Evolutionary conservation across 2,888 invertebrate species (phyloP).

Genomic region (Ichneumoninae sp.): DNA sequence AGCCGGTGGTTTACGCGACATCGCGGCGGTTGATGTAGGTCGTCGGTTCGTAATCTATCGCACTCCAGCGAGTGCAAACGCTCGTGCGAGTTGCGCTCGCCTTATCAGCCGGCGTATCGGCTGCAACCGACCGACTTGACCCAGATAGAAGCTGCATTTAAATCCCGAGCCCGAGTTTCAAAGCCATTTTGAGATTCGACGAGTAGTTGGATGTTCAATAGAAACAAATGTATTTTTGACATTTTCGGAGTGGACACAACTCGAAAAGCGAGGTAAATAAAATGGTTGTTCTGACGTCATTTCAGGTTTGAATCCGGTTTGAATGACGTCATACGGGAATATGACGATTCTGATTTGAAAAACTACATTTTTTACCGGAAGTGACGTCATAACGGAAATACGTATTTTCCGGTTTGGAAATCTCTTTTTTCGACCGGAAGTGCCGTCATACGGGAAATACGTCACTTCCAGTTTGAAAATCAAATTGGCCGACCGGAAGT

Average conservation of each 20-base stretch:
- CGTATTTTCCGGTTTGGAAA: too few relatives aligned
- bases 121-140: conserved; percentile 56
- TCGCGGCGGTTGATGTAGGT: conserved; percentile 78
- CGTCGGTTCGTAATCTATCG: conserved; percentile 79
- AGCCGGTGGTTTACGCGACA: conserved; percentile 40
- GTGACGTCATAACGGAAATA: too few relatives aligned
- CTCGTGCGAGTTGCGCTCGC: conserved; percentile 15
- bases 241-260: neutral
- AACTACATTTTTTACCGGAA: too few relatives aligned
- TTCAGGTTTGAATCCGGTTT: too few relatives aligned
- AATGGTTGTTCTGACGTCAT: too few relatives aligned
- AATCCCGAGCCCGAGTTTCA: neutral
- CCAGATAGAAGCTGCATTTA: conserved; percentile 44
- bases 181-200: neutral
- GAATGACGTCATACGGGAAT: too few relatives aligned
- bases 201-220: neutral
- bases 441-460: too few relatives aligned
- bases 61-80: conserved; percentile 70
- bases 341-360: too few relatives aligned
- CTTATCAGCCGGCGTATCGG: conserved; percentile 63
- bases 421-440: too few relatives aligned
- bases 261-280: neutral
- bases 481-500: too few relatives aligned
- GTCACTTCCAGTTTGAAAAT: too few relatives aligned
- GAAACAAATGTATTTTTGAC: neutral